Evolutionary conservation across 2,797 vertebrate species (phyloP).

Genomic region (Heteromormyrus szaboi): DNA sequence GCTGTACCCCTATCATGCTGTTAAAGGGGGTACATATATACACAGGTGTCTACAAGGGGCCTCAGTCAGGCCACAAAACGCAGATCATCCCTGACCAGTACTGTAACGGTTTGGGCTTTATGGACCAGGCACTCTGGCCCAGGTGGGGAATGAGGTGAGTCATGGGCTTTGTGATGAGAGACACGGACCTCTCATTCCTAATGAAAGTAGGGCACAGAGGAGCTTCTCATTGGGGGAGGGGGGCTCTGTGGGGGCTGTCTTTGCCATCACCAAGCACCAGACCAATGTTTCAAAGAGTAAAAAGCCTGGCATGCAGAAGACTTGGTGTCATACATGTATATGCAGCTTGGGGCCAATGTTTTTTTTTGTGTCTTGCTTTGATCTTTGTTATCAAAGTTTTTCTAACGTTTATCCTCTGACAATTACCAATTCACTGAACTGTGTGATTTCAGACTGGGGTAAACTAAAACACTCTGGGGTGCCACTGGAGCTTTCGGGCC

Average conservation of each 20-base stretch:
- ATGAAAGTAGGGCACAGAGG: neutral
- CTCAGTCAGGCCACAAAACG: neutral
- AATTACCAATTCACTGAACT: neutral
- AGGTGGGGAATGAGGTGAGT: neutral
- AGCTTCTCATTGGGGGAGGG: neutral
- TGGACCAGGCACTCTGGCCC: neutral
- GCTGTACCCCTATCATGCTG: neutral
- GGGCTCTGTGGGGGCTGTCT: neutral
- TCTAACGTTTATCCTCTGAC: neutral
- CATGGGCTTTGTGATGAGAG: neutral
- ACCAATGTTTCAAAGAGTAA: neutral
- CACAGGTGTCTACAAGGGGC: neutral
- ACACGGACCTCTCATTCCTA: neutral
- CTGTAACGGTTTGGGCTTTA: neutral
- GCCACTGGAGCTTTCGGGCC: too few relatives aligned
- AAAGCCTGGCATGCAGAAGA: neutral
- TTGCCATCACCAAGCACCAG: neutral
- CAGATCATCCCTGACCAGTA: neutral
- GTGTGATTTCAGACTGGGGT: neutral
- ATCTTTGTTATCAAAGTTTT: neutral
- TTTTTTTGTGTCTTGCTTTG: neutral
- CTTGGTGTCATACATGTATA: neutral
- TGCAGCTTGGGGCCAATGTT: neutral
- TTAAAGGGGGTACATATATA: neutral
- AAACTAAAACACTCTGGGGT: neutral